Percentiles rank a stretch among this genome's conserved stretches.
Conservation (phyloP, 30 jellyfish, hydroid and myxozoan genomes). For the Hydractinia echinata region DNA sequence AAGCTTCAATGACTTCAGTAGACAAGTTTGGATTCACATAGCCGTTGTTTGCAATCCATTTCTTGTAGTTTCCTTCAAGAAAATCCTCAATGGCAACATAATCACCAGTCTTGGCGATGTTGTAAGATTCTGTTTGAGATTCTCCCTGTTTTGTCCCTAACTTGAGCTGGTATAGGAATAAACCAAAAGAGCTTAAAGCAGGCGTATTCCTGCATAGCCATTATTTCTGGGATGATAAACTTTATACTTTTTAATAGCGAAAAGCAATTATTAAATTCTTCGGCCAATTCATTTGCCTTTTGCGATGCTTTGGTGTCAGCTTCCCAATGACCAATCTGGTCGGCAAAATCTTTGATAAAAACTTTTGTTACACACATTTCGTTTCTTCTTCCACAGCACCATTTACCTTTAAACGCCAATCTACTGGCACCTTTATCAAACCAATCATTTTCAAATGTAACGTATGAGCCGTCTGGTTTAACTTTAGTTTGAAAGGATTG, state of each 20-base stretch:
- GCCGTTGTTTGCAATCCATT: slow-evolving; percentile 12
- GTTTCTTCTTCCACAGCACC: not conserved
- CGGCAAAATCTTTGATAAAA: not conserved
- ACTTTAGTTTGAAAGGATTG: too few species aligned
- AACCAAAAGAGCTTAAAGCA: not conserved
- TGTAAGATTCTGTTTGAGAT: too few species aligned
- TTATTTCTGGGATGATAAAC: not conserved
- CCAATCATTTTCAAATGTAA: not conserved
- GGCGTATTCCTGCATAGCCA: not conserved
- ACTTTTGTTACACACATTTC: not conserved
- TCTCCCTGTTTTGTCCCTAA: not conserved
- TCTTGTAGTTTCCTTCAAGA: not conserved
- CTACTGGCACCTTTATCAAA: not conserved
- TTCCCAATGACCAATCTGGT: slow-evolving; percentile 11
- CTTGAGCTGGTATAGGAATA: not conserved
- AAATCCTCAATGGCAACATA: slow-evolving; percentile 18
- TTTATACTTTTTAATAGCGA: not conserved
- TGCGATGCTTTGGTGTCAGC: not conserved
- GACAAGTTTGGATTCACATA: not conserved
- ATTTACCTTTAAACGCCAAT: not conserved
- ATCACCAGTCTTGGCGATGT: not conserved
- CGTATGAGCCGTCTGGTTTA: too few species aligned
- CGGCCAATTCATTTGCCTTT: slow-evolving; percentile 7
- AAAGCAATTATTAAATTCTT: not conserved
- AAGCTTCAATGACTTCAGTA: not conserved